These are phyloP conservation scores for Conomelus anceps DNA, from an alignment of 2,888 invertebrate species.

Conservation along the genomic window DNA sequence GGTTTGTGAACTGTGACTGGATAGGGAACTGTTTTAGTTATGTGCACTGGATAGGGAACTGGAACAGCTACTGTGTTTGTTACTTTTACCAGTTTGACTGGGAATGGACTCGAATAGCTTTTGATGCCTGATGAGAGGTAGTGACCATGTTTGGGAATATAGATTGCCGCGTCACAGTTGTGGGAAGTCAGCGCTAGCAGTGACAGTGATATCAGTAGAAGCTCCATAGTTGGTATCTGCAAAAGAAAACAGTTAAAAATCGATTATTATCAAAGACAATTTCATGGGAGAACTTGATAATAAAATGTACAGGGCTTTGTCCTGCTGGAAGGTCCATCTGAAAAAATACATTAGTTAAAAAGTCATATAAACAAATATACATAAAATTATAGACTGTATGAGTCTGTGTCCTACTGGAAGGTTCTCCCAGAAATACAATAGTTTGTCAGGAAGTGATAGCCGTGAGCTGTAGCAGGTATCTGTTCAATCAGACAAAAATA, in stretches of 20 bases:
- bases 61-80: conserved; percentile 25
- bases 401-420: no score
- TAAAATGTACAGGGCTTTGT: no score
- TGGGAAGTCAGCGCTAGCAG: background rate
- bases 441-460: no score
- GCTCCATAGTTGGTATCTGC: background rate
- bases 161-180: background rate
- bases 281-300: no score
- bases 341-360: no score
- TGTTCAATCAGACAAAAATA: no score
- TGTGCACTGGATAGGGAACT: conserved; percentile 19
- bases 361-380: no score
- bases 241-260: background rate
- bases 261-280: no score
- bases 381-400: no score
- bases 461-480: no score
- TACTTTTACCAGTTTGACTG: conserved; percentile 22
- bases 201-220: background rate
- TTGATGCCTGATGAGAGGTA: background rate
- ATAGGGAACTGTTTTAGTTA: conserved; percentile 15
- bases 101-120: conserved; percentile 1
- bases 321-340: no score
- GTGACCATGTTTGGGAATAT: background rate
- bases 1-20: conserved; percentile 23
- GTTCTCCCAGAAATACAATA: no score